Evolutionary conservation across 2,113 vertebrate species (phyloP).

Genomic region (Turdus rufiventris): DNA sequence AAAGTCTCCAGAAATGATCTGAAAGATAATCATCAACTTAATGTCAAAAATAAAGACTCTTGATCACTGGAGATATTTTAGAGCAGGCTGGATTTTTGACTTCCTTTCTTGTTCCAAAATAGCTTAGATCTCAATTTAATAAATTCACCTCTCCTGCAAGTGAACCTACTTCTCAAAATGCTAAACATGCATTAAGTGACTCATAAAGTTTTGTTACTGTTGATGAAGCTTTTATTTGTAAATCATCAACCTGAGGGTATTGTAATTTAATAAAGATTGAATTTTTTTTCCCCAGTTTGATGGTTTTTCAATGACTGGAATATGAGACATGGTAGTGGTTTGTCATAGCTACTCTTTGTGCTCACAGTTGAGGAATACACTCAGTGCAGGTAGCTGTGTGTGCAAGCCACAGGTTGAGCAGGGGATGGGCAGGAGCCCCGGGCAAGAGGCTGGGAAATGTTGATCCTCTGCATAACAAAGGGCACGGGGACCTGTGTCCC

Average conservation of each 20-base stretch:
- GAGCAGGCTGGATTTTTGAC: neutral
- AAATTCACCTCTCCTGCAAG: neutral
- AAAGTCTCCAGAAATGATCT: neutral
- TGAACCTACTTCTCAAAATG: neutral
- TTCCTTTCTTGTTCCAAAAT: neutral
- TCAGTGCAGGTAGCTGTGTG: fast-evolving
- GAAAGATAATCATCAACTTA: neutral
- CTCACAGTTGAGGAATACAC: neutral
- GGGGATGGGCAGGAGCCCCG: neutral
- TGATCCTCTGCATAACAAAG: neutral
- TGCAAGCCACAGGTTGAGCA: neutral
- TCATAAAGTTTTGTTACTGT: neutral
- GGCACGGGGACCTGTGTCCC: fast-evolving
- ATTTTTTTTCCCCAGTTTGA: neutral
- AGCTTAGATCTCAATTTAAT: neutral
- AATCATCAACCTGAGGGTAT: neutral
- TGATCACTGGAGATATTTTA: neutral
- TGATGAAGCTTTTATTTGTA: neutral
- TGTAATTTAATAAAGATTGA: neutral
- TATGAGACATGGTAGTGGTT: neutral
- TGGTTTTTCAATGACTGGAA: neutral
- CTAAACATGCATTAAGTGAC: neutral
- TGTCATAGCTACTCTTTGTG: neutral
- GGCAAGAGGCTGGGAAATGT: fast-evolving
- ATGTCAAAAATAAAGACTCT: neutral